Evolutionary conservation across 2,113 vertebrate species (phyloP).

Genomic region (Octodon degus): DNA sequence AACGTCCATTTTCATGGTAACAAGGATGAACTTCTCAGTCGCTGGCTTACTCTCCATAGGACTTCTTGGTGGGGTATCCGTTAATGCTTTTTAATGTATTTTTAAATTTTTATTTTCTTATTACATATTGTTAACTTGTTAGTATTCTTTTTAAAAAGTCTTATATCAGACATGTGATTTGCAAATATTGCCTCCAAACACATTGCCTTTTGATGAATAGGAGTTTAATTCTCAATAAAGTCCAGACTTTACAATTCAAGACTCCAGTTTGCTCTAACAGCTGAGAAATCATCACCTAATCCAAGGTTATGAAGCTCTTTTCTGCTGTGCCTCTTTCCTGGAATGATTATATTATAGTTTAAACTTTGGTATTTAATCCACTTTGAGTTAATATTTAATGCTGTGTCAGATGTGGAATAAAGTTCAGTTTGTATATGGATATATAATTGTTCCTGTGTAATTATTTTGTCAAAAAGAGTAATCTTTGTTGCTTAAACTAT

Average conservation of each 20-base stretch:
- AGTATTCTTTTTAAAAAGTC: not conserved
- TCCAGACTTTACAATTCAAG: not conserved
- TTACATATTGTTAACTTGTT: not conserved
- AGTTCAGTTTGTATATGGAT: not conserved
- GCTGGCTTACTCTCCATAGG: not conserved
- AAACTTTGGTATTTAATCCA: not conserved
- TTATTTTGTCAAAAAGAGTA: not conserved
- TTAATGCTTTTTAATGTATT: not conserved
- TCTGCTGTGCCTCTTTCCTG: not conserved
- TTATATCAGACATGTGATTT: not conserved
- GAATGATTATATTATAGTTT: not conserved
- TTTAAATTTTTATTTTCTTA: not conserved
- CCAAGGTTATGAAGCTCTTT: not conserved
- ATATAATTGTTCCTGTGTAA: not conserved
- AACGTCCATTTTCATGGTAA: not conserved
- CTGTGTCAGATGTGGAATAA: not conserved
- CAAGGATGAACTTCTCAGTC: not conserved
- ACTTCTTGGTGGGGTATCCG: not conserved
- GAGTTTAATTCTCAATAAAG: not conserved
- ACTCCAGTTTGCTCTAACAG: not conserved
- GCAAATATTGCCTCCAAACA: not conserved
- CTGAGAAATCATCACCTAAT: not conserved
- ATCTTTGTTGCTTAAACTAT: not conserved
- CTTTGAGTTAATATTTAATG: constrained; percentile 6
- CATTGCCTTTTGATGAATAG: not conserved